These are phyloP conservation scores for Carapus acus DNA, from an alignment of 2,797 vertebrate genomes.

Conservation along the genomic window DNA sequence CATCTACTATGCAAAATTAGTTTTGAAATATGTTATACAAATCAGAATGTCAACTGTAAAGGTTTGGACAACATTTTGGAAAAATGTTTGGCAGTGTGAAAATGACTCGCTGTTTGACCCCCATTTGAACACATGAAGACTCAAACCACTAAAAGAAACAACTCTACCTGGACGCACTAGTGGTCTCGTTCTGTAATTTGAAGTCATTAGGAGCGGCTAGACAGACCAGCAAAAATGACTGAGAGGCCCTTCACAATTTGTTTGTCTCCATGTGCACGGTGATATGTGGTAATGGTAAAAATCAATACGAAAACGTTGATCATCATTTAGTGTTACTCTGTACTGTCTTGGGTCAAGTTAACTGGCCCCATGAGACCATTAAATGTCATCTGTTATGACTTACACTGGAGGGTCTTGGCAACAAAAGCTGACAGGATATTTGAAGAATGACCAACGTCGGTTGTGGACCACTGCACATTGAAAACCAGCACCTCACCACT, in stretches of 20 bases:
- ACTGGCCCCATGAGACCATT: slow-evolving; percentile 66
- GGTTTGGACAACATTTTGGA: slow-evolving; percentile 3
- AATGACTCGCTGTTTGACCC: slow-evolving; percentile 10
- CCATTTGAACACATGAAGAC: slow-evolving; percentile 17
- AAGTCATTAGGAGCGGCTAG: slow-evolving; percentile 47
- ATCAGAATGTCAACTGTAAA: background rate
- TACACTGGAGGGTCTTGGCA: slow-evolving; percentile 58
- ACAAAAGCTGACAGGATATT: slow-evolving; percentile 62
- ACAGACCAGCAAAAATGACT: slow-evolving; percentile 61
- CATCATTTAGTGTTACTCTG: slow-evolving; percentile 56
- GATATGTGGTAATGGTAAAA: slow-evolving; percentile 58
- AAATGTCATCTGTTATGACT: slow-evolving; percentile 65
- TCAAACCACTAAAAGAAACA: slow-evolving; percentile 15
- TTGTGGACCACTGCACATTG: slow-evolving; percentile 58
- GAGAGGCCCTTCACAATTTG: slow-evolving; percentile 55
- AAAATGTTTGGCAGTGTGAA: slow-evolving; percentile 10
- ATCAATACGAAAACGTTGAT: slow-evolving; percentile 64
- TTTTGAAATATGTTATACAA: background rate
- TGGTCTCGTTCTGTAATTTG: slow-evolving; percentile 32
- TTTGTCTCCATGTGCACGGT: slow-evolving; percentile 47
- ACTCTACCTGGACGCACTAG: slow-evolving; percentile 25
- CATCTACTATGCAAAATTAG: too few relatives aligned
- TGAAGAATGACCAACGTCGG: slow-evolving; percentile 58
- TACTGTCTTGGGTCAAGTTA: slow-evolving; percentile 52
- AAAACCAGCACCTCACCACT: slow-evolving; percentile 65